These are phyloP conservation scores for Dasyprocta punctata DNA, from an alignment of 2,113 vertebrate species.

Conservation along the genomic window DNA sequence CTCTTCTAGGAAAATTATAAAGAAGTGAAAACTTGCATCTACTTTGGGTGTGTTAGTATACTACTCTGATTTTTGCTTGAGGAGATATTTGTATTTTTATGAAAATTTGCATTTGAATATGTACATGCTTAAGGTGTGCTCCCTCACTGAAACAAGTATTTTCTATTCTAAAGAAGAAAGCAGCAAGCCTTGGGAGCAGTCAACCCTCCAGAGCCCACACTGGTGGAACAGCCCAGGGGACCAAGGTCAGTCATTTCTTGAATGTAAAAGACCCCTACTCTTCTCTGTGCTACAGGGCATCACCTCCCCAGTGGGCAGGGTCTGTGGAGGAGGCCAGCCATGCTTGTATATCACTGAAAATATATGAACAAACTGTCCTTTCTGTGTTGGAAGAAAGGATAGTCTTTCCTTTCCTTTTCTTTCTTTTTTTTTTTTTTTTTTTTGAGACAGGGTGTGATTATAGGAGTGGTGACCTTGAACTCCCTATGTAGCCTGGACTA, in stretches of 20 bases:
- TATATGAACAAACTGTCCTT: constrained; percentile 13
- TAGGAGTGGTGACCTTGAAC: not conserved
- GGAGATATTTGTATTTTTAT: not conserved
- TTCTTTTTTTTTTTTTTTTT: not conserved
- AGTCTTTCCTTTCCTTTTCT: too few relatives aligned
- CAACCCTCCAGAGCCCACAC: constrained; percentile 28
- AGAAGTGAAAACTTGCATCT: not conserved
- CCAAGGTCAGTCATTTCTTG: constrained; percentile 69
- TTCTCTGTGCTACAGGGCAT: too few relatives aligned
- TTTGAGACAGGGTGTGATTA: not conserved
- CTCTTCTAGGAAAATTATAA: not conserved
- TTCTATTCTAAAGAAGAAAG: constrained; percentile 75
- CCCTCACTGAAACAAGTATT: constrained; percentile 12
- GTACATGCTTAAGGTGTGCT: not conserved
- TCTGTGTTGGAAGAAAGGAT: not conserved
- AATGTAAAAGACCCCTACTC: not conserved
- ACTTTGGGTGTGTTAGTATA: not conserved
- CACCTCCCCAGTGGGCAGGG: not conserved
- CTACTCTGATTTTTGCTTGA: constrained; percentile 14
- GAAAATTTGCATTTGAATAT: not conserved
- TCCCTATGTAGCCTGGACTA: not conserved
- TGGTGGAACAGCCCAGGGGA: not conserved
- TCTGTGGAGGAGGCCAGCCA: too few relatives aligned
- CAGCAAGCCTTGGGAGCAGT: constrained; percentile 35
- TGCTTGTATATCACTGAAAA: not conserved